Conservation (phyloP, 1,140 invertebrate species). For the Geopemphigus sp. region DNA sequence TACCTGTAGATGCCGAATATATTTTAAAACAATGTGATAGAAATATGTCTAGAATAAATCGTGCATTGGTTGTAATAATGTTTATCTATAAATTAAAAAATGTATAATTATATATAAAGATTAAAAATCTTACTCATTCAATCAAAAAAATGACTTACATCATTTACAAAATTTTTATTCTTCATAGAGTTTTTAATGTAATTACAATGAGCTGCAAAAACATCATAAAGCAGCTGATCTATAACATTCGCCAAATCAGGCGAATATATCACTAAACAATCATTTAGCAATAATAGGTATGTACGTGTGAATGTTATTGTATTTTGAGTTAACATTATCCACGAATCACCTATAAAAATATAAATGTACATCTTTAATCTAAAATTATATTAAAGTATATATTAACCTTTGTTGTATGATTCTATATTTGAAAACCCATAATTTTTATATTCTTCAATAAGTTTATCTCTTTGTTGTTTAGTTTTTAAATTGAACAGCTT, state of each 20-base stretch:
- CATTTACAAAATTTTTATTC: conserved; percentile 60
- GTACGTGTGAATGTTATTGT: conserved; percentile 70
- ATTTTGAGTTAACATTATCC: conserved; percentile 69
- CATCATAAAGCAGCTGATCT: conserved; percentile 63
- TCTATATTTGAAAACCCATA: conserved; percentile 60
- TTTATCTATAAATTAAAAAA: conserved; percentile 23
- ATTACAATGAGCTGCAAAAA: conserved; percentile 67
- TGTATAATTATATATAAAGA: background rate
- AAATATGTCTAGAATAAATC: conserved; percentile 41
- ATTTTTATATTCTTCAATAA: conserved; percentile 61
- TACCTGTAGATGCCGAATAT: conserved; percentile 25
- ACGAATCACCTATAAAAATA: conserved; percentile 61
- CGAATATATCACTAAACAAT: conserved; percentile 67
- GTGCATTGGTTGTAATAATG: conserved; percentile 44
- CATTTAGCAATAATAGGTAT: conserved; percentile 66
- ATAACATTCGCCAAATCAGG: conserved; percentile 65
- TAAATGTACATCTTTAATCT: background rate
- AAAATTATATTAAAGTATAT: background rate
- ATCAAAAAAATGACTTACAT: conserved; percentile 57
- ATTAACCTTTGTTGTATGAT: conserved; percentile 61
- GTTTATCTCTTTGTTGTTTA: conserved; percentile 59
- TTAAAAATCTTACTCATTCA: background rate
- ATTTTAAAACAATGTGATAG: conserved; percentile 32
- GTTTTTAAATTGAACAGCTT: conserved; percentile 67
- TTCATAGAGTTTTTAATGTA: conserved; percentile 64